A percentile compares a stretch with the other conserved stretches of the same genome.
Conservation (phyloP, 2,113 vertebrate species). For the Anoplopoma fimbria region DNA sequence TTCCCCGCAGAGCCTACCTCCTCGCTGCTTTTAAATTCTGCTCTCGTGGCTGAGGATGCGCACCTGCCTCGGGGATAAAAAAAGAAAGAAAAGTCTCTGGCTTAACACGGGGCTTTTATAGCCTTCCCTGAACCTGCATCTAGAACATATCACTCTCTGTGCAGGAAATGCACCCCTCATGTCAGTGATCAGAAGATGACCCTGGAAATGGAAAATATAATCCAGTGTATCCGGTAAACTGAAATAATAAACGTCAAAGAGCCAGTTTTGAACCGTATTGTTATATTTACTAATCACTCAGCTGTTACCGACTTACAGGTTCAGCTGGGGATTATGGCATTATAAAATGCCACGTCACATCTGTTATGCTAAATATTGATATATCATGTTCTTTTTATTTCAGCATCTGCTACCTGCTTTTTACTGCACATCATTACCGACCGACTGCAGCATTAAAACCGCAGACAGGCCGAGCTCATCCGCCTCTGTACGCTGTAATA, state of each 20-base stretch:
- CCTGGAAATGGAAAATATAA: constrained; percentile 39
- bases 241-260: constrained; percentile 20
- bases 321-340: constrained; percentile 70
- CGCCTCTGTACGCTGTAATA: constrained; percentile 82
- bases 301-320: constrained; percentile 40
- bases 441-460: constrained; percentile 51
- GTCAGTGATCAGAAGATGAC: constrained; percentile 28
- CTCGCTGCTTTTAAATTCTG: constrained; percentile 76
- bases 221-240: background rate
- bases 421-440: constrained; percentile 68
- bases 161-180: constrained; percentile 22
- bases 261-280: background rate
- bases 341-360: constrained; percentile 75
- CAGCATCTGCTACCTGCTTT: constrained; percentile 72
- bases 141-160: constrained; percentile 31
- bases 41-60: constrained; percentile 76
- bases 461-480: constrained; percentile 73
- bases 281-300: constrained; percentile 46
- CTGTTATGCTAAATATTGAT: constrained; percentile 77
- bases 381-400: constrained; percentile 71
- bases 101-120: constrained; percentile 61
- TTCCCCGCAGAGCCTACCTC: constrained; percentile 77
- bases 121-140: constrained; percentile 46
- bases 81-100: constrained; percentile 11
- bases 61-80: constrained; percentile 65